phyloP scores from a whole-genome alignment of 2,888 invertebrate genomes.

The Mimumesa dahlbomi region DNA sequence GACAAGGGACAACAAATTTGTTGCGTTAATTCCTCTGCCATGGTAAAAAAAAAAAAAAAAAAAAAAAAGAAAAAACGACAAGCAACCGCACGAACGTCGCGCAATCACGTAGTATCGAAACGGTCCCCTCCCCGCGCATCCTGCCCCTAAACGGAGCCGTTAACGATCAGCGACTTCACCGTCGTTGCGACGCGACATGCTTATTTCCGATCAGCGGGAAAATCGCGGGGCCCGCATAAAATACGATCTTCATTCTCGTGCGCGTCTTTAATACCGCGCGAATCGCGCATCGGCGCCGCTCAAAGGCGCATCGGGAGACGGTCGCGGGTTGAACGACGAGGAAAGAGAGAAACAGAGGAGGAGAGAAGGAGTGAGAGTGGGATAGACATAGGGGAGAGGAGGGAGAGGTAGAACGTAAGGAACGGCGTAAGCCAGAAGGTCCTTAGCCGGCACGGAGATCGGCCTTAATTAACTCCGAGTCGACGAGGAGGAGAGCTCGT shows the following conservation, averaged over 20 bases:
- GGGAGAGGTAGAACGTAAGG: constrained; percentile 32
- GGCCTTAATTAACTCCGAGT: constrained; percentile 70
- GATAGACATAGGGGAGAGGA: constrained; percentile 3
- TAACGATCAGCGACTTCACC: too few relatives aligned
- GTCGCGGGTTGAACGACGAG: constrained; percentile 1
- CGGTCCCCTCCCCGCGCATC: too few relatives aligned
- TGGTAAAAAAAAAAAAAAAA: not conserved
- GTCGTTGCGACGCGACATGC: too few relatives aligned
- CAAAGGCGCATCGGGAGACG: constrained; percentile 34
- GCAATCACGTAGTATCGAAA: too few relatives aligned
- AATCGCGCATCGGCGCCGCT: constrained; percentile 28
- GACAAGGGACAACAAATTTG: too few relatives aligned
- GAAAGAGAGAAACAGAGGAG: not conserved
- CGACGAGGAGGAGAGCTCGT: constrained; percentile 66
- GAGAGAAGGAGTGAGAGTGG: constrained; percentile 5
- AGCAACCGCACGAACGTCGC: too few relatives aligned
- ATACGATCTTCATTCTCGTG: constrained; percentile 56
- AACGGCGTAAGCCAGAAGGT: constrained; percentile 61
- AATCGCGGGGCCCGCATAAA: constrained; percentile 28
- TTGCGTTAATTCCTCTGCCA: too few relatives aligned
- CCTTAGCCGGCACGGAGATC: constrained; percentile 60
- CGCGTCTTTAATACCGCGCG: constrained; percentile 41
- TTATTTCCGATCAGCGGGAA: not conserved
- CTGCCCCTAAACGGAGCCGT: too few relatives aligned
- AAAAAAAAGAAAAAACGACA: not conserved